Base-by-base conservation (phyloP, 2,113 vertebrate genomes). In the Xerus inauris region DNA sequence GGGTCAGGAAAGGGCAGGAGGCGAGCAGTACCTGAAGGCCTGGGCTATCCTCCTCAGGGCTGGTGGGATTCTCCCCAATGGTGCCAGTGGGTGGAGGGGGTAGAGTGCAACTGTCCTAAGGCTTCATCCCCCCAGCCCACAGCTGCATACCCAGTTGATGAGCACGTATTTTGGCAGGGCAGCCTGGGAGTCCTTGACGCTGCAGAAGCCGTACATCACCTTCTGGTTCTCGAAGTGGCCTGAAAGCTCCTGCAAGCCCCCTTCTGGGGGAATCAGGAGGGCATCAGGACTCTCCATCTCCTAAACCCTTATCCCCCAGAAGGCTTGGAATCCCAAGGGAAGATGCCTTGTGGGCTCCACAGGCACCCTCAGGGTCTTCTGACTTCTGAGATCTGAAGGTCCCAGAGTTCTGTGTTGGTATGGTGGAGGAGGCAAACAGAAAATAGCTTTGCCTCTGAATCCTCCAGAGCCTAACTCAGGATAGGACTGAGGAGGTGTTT, bases 121-220 rank as follows among this genome's bases (percentile, higher is more conserved):
- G 57, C 38, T 51, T 40, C 65, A 8, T 42, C 47, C 24, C 89
- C 81, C 89, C 87, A 64, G 76, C 76, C 84, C 86, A 12, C 0
- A 40, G 42, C 49, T 11, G 94, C 99, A 99, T 98, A 99, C 99
- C 99, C 99, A 99, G 98, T 99, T 99, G 98, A 99, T 99, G 93
- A 99, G 99, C 98, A 99, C 99, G 83, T 99, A 99, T 98, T 99
- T 99, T 8, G 99, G 99, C 97, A 99, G 99, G 40, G 99, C 98
- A 0, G 99, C 99, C 54, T 98, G 98, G 59, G 99, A 99, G 16
- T 99, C 99, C 98, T 99, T 99, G 98, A 99, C 98, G 42, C 99
- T 99, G 99, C 99, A 99, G 99, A 99, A 99, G 97, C 99, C 99
- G 13, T 99, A 99, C 99, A 99, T 99, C 98, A 99, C 99, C 98